phyloP scores from a whole-genome alignment of 1,140 invertebrate species.

The Stratiolaelaps scimitus region DNA sequence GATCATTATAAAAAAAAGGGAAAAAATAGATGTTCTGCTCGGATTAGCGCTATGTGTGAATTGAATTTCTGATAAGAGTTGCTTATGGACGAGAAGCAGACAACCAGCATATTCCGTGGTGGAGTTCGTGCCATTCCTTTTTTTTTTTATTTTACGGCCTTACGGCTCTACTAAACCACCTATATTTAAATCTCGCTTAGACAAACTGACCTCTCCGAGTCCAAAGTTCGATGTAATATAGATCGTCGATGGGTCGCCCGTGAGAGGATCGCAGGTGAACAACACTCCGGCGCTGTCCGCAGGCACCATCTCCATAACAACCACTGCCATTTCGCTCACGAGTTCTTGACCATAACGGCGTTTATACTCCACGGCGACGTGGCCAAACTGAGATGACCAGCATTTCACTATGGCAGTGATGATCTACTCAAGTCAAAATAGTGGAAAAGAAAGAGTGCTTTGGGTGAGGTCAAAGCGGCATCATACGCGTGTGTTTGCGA shows the following conservation, averaged over 20 bases:
- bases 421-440: slow-evolving; percentile 40
- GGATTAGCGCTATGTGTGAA: too few relatives aligned
- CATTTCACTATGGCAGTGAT: slow-evolving; percentile 51
- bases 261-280: slow-evolving; percentile 60
- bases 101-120: too few relatives aligned
- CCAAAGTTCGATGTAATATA: slow-evolving; percentile 66
- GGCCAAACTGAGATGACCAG: slow-evolving; percentile 63
- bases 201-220: slow-evolving; percentile 54
- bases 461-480: too few relatives aligned
- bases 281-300: slow-evolving; percentile 59
- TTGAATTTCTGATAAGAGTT: too few relatives aligned
- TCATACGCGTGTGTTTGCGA: too few relatives aligned
- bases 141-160: too few relatives aligned
- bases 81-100: too few relatives aligned
- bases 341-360: slow-evolving; percentile 53
- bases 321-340: slow-evolving; percentile 56
- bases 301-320: slow-evolving; percentile 59
- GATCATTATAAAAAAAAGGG: too few relatives aligned
- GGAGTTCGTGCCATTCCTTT: too few relatives aligned
- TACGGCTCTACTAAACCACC: too few relatives aligned
- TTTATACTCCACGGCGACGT: slow-evolving; percentile 58
- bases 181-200: too few relatives aligned
- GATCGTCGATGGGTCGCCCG: slow-evolving; percentile 51
- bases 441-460: slow-evolving; percentile 1
- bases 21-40: too few relatives aligned